Percentiles rank a stretch among this genome's conserved stretches.
Conservation (phyloP, 2,797 vertebrate genomes). For the Saguinus oedipus region DNA sequence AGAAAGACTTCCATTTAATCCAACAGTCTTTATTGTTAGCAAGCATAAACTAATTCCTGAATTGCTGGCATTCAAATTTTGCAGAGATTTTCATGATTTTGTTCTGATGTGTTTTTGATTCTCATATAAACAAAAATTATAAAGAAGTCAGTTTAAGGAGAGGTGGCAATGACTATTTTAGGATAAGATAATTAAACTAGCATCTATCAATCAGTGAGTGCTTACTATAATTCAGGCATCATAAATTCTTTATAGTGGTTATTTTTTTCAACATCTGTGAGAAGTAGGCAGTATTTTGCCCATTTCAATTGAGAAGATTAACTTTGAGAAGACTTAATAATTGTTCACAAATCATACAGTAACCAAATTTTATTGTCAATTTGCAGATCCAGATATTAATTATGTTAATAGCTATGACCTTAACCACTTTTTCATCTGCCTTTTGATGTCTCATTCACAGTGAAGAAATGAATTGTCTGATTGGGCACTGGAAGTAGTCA, state of each 20-base stretch:
- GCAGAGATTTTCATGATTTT: background rate
- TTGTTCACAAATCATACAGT: background rate
- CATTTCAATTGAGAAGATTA: background rate
- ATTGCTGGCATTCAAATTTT: background rate
- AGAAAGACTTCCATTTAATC: background rate
- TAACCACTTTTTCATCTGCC: background rate
- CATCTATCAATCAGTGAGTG: background rate
- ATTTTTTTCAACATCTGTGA: background rate
- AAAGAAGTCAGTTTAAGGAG: background rate
- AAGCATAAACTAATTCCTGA: background rate
- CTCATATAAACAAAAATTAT: background rate
- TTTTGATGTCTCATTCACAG: background rate
- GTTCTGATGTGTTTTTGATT: background rate
- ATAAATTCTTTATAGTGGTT: background rate
- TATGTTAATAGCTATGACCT: background rate
- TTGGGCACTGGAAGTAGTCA: background rate
- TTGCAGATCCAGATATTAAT: background rate
- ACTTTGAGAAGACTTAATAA: background rate
- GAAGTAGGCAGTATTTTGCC: background rate
- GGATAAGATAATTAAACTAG: background rate
- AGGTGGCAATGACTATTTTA: background rate
- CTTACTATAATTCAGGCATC: background rate
- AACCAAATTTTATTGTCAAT: background rate
- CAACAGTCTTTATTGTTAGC: background rate
- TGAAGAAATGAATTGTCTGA: background rate